Evolutionary conservation across 2,113 vertebrate genomes (phyloP).

Genomic region (Aythya baeri): DNA sequence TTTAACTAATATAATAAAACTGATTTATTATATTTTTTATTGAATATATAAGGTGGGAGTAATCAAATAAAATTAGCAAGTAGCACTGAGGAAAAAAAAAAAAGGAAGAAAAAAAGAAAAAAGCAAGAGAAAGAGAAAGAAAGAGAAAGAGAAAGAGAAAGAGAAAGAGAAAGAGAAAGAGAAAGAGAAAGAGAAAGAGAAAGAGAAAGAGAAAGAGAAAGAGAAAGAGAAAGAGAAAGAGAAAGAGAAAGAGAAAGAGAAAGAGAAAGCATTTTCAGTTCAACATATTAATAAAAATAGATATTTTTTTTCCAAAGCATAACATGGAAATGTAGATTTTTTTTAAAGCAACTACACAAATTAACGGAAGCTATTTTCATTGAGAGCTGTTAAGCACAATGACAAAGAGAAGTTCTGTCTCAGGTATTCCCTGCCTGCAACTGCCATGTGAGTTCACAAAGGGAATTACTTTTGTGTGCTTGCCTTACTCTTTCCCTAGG

Average conservation of each 20-base stretch:
- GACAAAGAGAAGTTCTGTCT: neutral
- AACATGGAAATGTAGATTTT: neutral
- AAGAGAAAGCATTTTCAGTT: neutral
- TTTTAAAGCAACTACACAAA: neutral
- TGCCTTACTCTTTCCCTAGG: neutral
- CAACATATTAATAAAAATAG: neutral
- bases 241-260: too few relatives aligned
- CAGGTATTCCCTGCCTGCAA: neutral
- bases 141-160: too few relatives aligned
- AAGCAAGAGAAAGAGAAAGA: too few relatives aligned
- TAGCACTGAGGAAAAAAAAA: neutral
- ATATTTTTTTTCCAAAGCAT: fast-evolving
- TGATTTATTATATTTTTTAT: neutral
- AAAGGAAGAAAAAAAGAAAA: neutral
- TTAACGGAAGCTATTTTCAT: neutral
- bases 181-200: neutral
- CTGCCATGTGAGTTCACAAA: neutral
- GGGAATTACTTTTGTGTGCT: fast-evolving
- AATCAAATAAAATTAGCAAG: neutral
- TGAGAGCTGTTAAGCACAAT: neutral
- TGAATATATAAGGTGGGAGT: neutral
- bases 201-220: too few relatives aligned
- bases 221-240: too few relatives aligned
- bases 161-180: too few relatives aligned
- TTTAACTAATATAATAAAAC: neutral